These are phyloP conservation scores for Clytia hemisphaerica DNA, from an alignment of 30 jellyfish, hydroid and myxozoan genomes.

Conservation along the genomic window DNA sequence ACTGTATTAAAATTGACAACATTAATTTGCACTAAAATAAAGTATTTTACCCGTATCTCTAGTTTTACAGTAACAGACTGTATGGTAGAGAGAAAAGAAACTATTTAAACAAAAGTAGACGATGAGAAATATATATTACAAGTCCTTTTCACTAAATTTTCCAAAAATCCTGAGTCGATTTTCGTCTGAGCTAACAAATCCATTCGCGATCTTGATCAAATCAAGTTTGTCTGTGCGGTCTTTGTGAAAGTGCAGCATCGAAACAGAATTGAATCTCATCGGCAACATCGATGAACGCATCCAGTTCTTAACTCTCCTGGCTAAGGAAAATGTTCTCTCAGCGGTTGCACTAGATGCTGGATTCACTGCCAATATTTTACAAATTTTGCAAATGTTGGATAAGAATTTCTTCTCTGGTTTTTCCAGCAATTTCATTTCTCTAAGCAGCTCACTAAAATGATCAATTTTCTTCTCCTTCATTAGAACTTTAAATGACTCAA, in stretches of 20 bases:
- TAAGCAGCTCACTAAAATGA: conserved; percentile 17
- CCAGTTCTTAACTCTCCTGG: conserved; percentile 10
- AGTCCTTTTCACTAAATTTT: not conserved
- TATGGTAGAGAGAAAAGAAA: not conserved
- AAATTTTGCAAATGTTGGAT: conserved; percentile 17
- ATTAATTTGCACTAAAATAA: too few relatives aligned
- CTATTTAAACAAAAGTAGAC: not conserved
- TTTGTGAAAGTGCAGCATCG: not conserved
- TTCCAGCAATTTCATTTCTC: conserved; percentile 26
- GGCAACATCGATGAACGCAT: conserved; percentile 12
- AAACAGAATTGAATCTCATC: conserved; percentile 4
- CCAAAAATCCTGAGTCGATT: not conserved
- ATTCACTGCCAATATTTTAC: conserved; percentile 19
- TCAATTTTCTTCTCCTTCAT: conserved; percentile 28
- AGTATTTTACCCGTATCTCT: too few relatives aligned
- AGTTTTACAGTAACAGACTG: too few relatives aligned
- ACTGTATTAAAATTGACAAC: not conserved
- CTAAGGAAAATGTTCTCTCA: conserved; percentile 19
- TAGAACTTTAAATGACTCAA: conserved; percentile 6
- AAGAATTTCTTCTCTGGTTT: conserved; percentile 15
- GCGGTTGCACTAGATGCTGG: conserved; percentile 30
- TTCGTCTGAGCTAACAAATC: conserved; percentile 13
- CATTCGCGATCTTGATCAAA: conserved; percentile 24
- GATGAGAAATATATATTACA: not conserved
- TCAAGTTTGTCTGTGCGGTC: conserved; percentile 7